Conservation (phyloP, 2,797 vertebrate species). For the Notolabrus celidotus region DNA sequence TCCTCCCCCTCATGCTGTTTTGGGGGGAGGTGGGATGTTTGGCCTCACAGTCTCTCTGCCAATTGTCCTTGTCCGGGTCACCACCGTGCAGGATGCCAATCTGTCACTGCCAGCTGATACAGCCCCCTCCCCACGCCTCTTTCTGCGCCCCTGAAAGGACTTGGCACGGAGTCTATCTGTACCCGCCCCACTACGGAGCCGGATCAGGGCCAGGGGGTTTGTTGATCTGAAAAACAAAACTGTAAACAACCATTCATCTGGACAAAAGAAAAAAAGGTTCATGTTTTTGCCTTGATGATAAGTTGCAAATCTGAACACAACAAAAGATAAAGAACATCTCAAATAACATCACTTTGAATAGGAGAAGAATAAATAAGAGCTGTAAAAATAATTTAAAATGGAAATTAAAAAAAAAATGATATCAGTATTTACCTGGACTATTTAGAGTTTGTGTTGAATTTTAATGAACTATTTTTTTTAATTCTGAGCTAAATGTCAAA, state of each 20-base stretch:
- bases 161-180: conserved; percentile 53
- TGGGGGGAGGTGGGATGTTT: conserved; percentile 5
- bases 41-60: conserved; percentile 49
- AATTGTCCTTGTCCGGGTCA: conserved; percentile 71
- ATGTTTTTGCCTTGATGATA: background rate
- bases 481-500: no score
- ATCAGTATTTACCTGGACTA: no score
- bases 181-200: background rate
- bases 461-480: no score
- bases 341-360: no score
- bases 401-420: no score
- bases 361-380: no score
- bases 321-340: no score
- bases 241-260: no score
- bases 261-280: no score
- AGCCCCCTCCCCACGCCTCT: conserved; percentile 33
- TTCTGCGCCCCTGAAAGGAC: conserved; percentile 30
- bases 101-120: conserved; percentile 71
- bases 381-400: no score
- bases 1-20: background rate
- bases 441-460: no score
- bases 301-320: no score
- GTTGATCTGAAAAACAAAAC: background rate
- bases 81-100: conserved; percentile 73
- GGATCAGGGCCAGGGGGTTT: background rate